A percentile compares a stretch with the other conserved stretches of the same genome.
phyloP scores from a whole-genome alignment of 2,113 vertebrate genomes.

The Onychostoma macrolepis region DNA sequence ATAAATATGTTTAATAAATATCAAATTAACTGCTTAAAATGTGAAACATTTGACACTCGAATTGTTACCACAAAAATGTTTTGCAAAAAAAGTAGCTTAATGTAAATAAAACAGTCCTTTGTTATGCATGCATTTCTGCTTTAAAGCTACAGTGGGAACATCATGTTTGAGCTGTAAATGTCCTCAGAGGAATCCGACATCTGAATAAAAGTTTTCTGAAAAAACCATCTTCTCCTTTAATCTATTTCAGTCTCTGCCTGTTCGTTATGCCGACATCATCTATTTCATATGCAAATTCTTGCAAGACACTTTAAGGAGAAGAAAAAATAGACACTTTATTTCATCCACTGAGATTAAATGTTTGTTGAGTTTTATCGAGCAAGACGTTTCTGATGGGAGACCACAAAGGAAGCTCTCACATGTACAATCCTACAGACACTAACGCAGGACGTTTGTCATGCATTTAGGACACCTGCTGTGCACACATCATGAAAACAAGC shows the following conservation, averaged over 20 bases:
- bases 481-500: conserved; percentile 4
- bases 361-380: not conserved
- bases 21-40: not conserved
- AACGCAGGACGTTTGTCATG: not conserved
- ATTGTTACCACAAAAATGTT: not conserved
- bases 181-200: not conserved
- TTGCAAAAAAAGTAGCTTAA: not conserved
- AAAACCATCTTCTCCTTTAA: conserved; percentile 1
- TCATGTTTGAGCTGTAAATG: not conserved
- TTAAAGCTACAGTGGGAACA: not conserved
- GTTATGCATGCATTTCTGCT: not conserved
- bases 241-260: conserved; percentile 21
- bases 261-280: not conserved
- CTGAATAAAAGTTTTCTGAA: conserved; percentile 4
- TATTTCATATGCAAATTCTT: conserved; percentile 20
- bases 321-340: not conserved
- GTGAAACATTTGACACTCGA: not conserved
- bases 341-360: not conserved
- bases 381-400: conserved; percentile 11
- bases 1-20: too few species aligned
- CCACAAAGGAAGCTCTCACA: not conserved
- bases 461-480: conserved; percentile 21
- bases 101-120: not conserved
- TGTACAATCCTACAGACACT: not conserved
- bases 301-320: not conserved